Percentiles rank a stretch among this genome's conserved stretches.
Conservation (phyloP, 2,113 vertebrate species). For the Alosa alosa region DNA sequence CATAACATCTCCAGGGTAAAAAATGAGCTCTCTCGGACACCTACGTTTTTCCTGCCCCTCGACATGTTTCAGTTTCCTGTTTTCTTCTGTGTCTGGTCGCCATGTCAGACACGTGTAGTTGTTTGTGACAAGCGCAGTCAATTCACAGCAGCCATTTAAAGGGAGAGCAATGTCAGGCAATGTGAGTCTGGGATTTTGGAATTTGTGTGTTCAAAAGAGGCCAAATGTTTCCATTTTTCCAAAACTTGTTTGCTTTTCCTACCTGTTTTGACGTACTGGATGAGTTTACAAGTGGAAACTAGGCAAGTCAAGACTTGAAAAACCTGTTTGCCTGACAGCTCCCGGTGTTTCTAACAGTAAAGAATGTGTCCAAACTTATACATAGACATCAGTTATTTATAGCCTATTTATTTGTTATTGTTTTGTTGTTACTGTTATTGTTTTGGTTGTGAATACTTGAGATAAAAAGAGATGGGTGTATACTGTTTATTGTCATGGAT, state of each 20-base stretch:
- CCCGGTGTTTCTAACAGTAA: background rate
- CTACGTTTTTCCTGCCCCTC: background rate
- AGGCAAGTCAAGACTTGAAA: conserved; percentile 70
- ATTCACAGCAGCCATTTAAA: background rate
- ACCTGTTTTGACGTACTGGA: conserved; percentile 59
- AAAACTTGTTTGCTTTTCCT: conserved; percentile 62
- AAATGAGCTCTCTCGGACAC: background rate
- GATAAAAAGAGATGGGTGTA: background rate
- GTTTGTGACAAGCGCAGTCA: background rate
- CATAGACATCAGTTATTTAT: background rate
- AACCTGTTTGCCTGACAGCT: conserved; percentile 20
- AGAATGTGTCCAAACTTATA: background rate
- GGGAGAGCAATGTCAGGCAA: background rate
- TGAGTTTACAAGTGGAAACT: conserved; percentile 61
- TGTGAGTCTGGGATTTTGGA: conserved; percentile 12
- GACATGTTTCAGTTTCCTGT: conserved; percentile 8
- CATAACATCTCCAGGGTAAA: conserved; percentile 3
- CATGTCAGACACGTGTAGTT: background rate
- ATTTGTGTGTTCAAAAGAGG: conserved; percentile 53
- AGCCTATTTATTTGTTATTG: background rate
- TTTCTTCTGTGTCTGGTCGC: background rate
- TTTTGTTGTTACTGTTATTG: background rate
- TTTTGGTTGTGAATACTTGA: background rate
- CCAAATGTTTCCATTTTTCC: conserved; percentile 46
- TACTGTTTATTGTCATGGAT: background rate